Percentiles rank a stretch among this genome's conserved stretches.
Conservation (phyloP, 2,888 invertebrate genomes). For the Nemurella pictetii region DNA sequence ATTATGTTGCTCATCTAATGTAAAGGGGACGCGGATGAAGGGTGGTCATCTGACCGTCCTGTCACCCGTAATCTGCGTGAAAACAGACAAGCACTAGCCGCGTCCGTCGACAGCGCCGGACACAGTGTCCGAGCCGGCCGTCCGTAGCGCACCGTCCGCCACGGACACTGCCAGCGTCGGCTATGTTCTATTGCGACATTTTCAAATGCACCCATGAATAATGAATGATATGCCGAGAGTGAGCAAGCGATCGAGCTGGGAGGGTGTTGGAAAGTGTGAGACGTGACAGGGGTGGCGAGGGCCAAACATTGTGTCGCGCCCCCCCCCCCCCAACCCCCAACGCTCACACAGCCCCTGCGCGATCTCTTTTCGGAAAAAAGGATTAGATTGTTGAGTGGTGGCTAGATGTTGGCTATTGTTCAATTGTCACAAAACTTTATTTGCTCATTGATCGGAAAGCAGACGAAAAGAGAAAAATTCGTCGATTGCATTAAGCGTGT, state of each 20-base stretch:
- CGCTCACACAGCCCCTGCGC: background rate
- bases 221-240: background rate
- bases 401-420: background rate
- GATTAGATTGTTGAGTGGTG: background rate
- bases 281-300: constrained; percentile 15
- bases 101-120: background rate
- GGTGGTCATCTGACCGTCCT: constrained; percentile 31
- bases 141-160: too few relatives aligned
- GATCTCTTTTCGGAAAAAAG: background rate
- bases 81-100: constrained; percentile 34
- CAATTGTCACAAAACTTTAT: background rate
- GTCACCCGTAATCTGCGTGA: constrained; percentile 40
- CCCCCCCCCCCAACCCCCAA: too few relatives aligned
- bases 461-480: too few relatives aligned
- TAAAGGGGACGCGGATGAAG: constrained; percentile 7
- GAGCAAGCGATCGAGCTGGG: constrained; percentile 6
- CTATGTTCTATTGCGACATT: constrained; percentile 37
- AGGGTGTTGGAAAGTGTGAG: background rate
- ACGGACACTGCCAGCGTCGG: too few relatives aligned
- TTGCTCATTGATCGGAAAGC: background rate
- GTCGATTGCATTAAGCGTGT: background rate
- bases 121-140: background rate
- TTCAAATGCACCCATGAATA: constrained; percentile 37
- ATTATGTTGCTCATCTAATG: constrained; percentile 24
- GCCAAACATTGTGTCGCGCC: background rate